A percentile compares a stretch with the other conserved stretches of the same genome.
These are phyloP conservation scores for Catocala nupta DNA, from an alignment of 2,888 invertebrate species.

Conservation along the genomic window DNA sequence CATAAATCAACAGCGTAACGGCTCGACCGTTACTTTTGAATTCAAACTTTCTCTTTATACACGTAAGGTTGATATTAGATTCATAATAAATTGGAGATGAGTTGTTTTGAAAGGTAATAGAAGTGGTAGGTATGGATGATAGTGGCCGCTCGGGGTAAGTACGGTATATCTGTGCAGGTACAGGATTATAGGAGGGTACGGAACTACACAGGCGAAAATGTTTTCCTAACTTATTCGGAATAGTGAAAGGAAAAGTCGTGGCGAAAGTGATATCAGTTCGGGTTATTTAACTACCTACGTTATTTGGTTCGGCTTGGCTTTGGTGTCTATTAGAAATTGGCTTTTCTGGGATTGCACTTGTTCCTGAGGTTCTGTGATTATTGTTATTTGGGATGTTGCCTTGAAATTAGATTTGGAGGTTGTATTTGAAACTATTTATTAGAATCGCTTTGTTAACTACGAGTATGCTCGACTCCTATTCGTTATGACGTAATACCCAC, in stretches of 20 bases:
- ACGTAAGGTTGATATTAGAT: conserved; percentile 33
- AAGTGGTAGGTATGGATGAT: conserved; percentile 83
- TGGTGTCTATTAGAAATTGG: conserved; percentile 16
- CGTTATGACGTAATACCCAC: too few relatives aligned
- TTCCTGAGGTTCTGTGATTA: not conserved
- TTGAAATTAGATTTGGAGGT: conserved; percentile 14
- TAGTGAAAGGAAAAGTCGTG: conserved; percentile 83
- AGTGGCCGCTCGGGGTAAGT: conserved; percentile 84
- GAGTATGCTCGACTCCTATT: too few relatives aligned
- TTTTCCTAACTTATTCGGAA: conserved; percentile 83
- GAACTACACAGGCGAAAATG: conserved; percentile 81
- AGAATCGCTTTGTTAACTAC: too few relatives aligned
- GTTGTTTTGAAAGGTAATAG: conserved; percentile 31
- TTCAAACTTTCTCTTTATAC: conserved; percentile 20
- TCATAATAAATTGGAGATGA: conserved; percentile 25
- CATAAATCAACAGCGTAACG: conserved; percentile 59
- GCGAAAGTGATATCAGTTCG: conserved; percentile 78
- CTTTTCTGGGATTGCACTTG: conserved; percentile 9
- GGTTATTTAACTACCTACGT: conserved; percentile 40
- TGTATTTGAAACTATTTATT: conserved; percentile 24
- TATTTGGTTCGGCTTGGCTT: conserved; percentile 37
- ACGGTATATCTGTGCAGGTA: conserved; percentile 86
- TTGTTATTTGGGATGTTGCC: not conserved
- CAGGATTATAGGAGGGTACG: conserved; percentile 82
- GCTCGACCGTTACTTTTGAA: conserved; percentile 33